Conservation (phyloP, 1,140 invertebrate genomes). For the Belonocnema kinseyi region DNA sequence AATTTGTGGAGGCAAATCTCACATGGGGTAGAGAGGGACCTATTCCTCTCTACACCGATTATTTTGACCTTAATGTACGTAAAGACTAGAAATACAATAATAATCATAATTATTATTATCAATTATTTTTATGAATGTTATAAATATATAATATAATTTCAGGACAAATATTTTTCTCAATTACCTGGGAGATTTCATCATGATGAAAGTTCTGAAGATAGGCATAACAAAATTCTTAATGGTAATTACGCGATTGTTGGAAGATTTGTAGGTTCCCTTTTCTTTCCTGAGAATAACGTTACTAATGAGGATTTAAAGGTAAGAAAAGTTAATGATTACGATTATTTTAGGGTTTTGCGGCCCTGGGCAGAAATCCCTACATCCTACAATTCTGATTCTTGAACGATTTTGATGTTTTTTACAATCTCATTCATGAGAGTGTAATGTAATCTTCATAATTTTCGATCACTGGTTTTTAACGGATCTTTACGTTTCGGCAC, state of each 20-base stretch:
- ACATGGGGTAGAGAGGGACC: slow-evolving; percentile 58
- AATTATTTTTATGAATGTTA: slow-evolving; percentile 2
- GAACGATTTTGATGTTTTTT: too few species aligned
- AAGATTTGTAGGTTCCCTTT: slow-evolving; percentile 50
- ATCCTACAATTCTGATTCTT: too few species aligned
- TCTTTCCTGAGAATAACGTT: slow-evolving; percentile 58
- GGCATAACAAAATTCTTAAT: slow-evolving; percentile 40
- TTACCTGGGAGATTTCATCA: slow-evolving; percentile 48
- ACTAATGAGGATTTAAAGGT: slow-evolving; percentile 54
- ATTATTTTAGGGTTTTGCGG: too few species aligned
- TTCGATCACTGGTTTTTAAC: too few species aligned
- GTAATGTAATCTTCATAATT: too few species aligned
- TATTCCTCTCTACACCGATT: slow-evolving; percentile 54
- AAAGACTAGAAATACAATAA: neutral
- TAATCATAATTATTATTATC: slow-evolving; percentile 25
- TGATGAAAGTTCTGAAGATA: slow-evolving; percentile 33
- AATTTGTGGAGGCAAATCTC: slow-evolving; percentile 65
- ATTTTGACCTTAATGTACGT: slow-evolving; percentile 57
- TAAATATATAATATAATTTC: slow-evolving; percentile 4
- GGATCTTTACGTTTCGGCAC: too few species aligned
- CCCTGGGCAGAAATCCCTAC: too few species aligned
- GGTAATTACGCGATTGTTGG: slow-evolving; percentile 60
- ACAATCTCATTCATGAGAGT: too few species aligned
- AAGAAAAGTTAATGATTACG: slow-evolving; percentile 19
- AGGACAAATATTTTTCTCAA: slow-evolving; percentile 56